These are phyloP conservation scores for Charanyca ferruginea DNA, from an alignment of 2,888 invertebrate genomes.

Conservation along the genomic window DNA sequence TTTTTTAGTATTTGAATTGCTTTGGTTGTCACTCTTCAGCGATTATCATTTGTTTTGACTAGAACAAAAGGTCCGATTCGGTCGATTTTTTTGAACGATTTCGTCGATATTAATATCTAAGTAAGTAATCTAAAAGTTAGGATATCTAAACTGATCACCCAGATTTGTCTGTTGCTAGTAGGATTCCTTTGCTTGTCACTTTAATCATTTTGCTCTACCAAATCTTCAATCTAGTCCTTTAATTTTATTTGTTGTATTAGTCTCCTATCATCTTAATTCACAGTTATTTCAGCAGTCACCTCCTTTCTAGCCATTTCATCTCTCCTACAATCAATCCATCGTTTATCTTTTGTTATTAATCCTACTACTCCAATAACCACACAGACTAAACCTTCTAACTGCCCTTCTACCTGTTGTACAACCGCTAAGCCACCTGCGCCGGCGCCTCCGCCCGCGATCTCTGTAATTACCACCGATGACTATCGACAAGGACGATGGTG, in stretches of 20 bases:
- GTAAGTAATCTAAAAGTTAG: too few species aligned
- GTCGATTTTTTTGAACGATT: too few species aligned
- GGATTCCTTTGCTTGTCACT: not conserved
- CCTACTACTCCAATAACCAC: not conserved
- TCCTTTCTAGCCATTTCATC: not conserved
- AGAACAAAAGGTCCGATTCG: not conserved
- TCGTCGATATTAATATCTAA: too few species aligned
- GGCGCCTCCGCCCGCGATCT: conserved; percentile 65
- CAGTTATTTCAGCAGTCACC: not conserved
- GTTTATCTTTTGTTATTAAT: not conserved
- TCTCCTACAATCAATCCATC: not conserved
- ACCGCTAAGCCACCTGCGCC: conserved; percentile 60
- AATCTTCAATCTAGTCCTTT: too few species aligned
- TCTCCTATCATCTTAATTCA: too few species aligned
- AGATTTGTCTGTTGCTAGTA: not conserved
- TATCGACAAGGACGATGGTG: conserved; percentile 61
- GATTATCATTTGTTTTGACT: not conserved
- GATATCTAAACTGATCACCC: too few species aligned
- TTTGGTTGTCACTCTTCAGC: not conserved
- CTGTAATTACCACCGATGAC: conserved; percentile 58
- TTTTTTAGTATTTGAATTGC: too few species aligned
- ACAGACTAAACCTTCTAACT: conserved; percentile 38
- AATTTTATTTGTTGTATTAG: too few species aligned
- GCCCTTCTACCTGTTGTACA: not conserved
- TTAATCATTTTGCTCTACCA: too few species aligned